Percentiles rank a stretch among this genome's conserved stretches.
Evolutionary conservation across 2,888 invertebrate genomes (phyloP).

Genomic region (Perizoma flavofasciatum): DNA sequence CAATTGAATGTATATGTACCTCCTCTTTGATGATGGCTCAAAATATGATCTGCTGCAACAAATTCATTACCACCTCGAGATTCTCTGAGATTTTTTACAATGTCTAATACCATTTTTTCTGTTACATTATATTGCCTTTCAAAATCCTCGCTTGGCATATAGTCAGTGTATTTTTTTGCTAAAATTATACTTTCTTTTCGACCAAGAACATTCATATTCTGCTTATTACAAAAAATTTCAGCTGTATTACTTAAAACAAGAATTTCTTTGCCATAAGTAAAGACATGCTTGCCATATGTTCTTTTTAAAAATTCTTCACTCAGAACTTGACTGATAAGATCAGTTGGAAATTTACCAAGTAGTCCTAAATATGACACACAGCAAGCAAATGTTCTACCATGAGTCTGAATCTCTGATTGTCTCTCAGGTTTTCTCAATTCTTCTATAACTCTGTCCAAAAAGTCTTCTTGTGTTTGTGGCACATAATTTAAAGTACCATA

Average conservation of each 20-base stretch:
- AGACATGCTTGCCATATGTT: slow-evolving; percentile 78
- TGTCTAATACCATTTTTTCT: slow-evolving; percentile 84
- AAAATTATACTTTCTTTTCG: slow-evolving; percentile 74
- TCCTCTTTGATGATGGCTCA: slow-evolving; percentile 87
- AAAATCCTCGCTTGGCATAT: slow-evolving; percentile 78
- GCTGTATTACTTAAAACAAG: slow-evolving; percentile 85
- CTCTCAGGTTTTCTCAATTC: slow-evolving; percentile 82
- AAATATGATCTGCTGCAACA: slow-evolving; percentile 81
- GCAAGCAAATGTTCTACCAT: slow-evolving; percentile 85
- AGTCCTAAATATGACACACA: slow-evolving; percentile 85
- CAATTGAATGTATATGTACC: slow-evolving; percentile 56
- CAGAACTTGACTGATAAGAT: slow-evolving; percentile 84
- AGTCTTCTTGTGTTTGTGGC: slow-evolving; percentile 69
- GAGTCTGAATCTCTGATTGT: slow-evolving; percentile 78
- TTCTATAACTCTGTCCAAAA: slow-evolving; percentile 66
- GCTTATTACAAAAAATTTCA: slow-evolving; percentile 84
- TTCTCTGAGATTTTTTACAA: slow-evolving; percentile 73
- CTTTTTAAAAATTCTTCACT: slow-evolving; percentile 82
- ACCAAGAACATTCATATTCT: slow-evolving; percentile 81
- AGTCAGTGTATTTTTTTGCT: slow-evolving; percentile 85
- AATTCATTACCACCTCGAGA: slow-evolving; percentile 77
- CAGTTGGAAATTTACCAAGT: slow-evolving; percentile 81
- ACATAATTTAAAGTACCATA: slow-evolving; percentile 85
- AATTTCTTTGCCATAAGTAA: slow-evolving; percentile 83
- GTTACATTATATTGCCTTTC: slow-evolving; percentile 79